Percentiles rank a stretch among this genome's conserved stretches.
These are phyloP conservation scores for Lophotriccus pileatus DNA, from an alignment of 2,797 vertebrate species.

Conservation along the genomic window DNA sequence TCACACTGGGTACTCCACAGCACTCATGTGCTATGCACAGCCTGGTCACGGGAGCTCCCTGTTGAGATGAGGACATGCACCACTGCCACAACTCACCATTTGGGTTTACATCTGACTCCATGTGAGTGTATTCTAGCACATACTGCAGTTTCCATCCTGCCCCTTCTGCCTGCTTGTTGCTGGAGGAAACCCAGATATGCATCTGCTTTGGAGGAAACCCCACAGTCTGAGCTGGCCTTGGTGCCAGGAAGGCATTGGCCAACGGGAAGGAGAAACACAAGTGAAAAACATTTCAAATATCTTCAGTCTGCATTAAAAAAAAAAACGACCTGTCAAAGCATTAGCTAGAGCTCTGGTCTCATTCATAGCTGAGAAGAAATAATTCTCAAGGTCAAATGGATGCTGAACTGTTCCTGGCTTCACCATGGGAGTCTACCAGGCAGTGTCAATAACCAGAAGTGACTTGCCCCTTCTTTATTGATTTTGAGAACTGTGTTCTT, in stretches of 20 bases:
- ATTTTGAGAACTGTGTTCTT: neutral
- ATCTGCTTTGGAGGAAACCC: neutral
- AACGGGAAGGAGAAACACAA: neutral
- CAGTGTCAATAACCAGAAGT: neutral
- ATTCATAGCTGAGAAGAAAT: neutral
- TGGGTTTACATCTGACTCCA: neutral
- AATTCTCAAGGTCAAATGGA: neutral
- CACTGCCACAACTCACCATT: neutral
- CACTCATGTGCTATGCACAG: fast-evolving
- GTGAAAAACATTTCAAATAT: neutral
- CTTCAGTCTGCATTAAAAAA: neutral
- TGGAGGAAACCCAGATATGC: neutral
- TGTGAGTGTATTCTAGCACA: neutral
- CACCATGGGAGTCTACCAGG: neutral
- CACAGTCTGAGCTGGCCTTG: neutral
- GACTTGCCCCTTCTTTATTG: neutral
- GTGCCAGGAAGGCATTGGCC: fast-evolving
- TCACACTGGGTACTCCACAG: too few relatives aligned
- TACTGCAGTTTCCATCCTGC: neutral
- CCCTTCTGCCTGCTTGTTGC: neutral
- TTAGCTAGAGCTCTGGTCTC: neutral
- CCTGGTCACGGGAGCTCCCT: neutral
- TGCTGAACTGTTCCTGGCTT: neutral
- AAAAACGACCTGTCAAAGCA: neutral
- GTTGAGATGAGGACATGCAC: neutral